Evolutionary conservation across 2,888 invertebrate species (phyloP), one percentile per base, ranked within the genome.

Genomic region (Monopis laevigella): DNA sequence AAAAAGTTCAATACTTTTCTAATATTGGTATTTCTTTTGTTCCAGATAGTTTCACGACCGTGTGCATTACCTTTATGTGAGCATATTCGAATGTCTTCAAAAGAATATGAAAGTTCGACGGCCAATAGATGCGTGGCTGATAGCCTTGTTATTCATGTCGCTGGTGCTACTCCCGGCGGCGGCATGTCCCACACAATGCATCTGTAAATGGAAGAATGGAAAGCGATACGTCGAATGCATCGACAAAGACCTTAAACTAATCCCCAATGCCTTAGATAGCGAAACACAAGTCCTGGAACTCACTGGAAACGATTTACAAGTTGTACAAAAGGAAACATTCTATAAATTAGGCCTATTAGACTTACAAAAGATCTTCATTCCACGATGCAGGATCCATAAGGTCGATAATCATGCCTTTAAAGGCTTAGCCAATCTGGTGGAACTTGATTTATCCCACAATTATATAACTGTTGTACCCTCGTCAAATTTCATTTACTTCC

Each of bases 181-280:
- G 48, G 83, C 85, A 39, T 94, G 93, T 62, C 93, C 93, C 17
- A 75, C 84, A 24, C 85, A 87, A 49, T 96, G 95, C 68, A 82
- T 86, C 43, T 96, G 96, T 82, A 93, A 93, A 65, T 95, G 95
- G 95, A 94, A 93, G 68, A 89, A 90, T 59, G 95, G 95, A 36
- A 96, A 96, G 61, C 89, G 93, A 62, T 91, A 92, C 50, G 93
- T 93, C 39, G 93, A 95, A 66, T 96, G 96, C 70, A 85, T 88
- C 39, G 88, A 89, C 47, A 89, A 89, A 59, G 88, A 87, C 41
- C 78, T 95, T 41, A 85, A 88, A 48, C 83, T 86, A 8, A 86
- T 95, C 43, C 95, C 95, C 2, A 86, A 86, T 52, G 87, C 89
- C 40, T 86, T 95, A 54, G 90, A 93, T 62, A 84, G 88, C 16